Conservation (phyloP, 2,113 vertebrate species). For the Myotis davidii region DNA sequence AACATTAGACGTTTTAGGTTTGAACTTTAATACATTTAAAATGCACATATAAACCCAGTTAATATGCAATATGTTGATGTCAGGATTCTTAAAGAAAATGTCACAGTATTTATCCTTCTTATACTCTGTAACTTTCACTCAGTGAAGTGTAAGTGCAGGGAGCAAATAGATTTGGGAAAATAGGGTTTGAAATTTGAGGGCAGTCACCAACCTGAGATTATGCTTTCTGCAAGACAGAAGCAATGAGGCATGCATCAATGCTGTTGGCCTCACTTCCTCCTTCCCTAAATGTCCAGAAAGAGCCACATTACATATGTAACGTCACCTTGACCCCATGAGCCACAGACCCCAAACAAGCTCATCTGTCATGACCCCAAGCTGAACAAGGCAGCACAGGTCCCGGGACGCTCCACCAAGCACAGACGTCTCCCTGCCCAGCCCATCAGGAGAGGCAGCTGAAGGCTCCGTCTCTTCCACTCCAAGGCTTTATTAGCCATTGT, state of each 20-base stretch:
- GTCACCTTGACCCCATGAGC: neutral
- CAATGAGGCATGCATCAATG: slow-evolving; percentile 47
- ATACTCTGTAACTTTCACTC: neutral
- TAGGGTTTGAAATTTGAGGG: neutral
- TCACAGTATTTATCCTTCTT: neutral
- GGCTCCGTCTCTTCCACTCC: slow-evolving; percentile 52
- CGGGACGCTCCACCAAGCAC: neutral
- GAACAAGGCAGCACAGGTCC: slow-evolving; percentile 1
- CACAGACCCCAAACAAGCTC: slow-evolving; percentile 67
- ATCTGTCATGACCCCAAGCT: slow-evolving; percentile 53
- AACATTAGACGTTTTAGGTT: neutral
- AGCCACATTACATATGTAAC: neutral
- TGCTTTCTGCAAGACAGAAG: neutral
- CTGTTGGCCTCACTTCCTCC: neutral
- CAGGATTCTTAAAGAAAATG: slow-evolving; percentile 5
- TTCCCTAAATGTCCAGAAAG: slow-evolving; percentile 50
- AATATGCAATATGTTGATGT: neutral
- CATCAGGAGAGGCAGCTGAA: slow-evolving; percentile 53
- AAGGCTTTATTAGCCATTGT: slow-evolving; percentile 81
- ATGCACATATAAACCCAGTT: neutral
- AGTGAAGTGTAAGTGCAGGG: neutral
- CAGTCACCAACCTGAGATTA: neutral
- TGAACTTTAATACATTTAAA: slow-evolving; percentile 37
- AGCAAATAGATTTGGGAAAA: slow-evolving; percentile 40
- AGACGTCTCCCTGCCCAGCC: slow-evolving; percentile 29